Conservation (phyloP, 2,113 vertebrate genomes). For the Myanophis thanlyinensis region DNA sequence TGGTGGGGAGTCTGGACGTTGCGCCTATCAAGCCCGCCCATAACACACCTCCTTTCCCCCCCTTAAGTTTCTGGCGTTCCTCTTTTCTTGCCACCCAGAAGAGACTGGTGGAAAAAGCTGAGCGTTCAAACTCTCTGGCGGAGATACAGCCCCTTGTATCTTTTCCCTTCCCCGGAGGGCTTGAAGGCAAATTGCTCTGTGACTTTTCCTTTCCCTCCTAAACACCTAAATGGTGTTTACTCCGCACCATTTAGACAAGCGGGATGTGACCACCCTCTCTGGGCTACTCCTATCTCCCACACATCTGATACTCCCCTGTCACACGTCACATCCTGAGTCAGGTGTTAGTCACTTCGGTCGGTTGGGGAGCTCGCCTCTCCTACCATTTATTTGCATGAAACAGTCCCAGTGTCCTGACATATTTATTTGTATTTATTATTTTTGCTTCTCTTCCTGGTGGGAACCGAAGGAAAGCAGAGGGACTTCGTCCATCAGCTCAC, state of each 20-base stretch:
- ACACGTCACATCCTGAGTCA: slow-evolving; percentile 7
- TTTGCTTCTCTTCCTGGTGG: background rate
- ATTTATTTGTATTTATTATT: background rate
- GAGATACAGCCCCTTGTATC: background rate
- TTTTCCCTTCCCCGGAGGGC: background rate
- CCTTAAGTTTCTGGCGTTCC: background rate
- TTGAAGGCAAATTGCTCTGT: background rate
- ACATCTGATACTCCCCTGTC: background rate
- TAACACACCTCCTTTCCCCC: background rate
- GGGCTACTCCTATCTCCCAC: background rate
- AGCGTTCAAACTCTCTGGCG: background rate
- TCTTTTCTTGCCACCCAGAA: background rate
- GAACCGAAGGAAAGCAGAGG: background rate
- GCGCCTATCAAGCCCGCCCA: background rate
- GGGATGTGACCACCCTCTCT: background rate
- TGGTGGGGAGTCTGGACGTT: background rate
- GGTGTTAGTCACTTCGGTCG: background rate
- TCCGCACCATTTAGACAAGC: background rate
- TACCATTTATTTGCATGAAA: background rate
- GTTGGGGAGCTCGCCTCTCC: background rate
- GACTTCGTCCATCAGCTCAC: background rate
- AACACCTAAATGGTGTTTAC: background rate
- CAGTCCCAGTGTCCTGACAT: background rate
- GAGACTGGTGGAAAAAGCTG: background rate
- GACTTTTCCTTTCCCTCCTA: background rate